Conservation (phyloP, 2,797 vertebrate species). For the Alca torda region DNA sequence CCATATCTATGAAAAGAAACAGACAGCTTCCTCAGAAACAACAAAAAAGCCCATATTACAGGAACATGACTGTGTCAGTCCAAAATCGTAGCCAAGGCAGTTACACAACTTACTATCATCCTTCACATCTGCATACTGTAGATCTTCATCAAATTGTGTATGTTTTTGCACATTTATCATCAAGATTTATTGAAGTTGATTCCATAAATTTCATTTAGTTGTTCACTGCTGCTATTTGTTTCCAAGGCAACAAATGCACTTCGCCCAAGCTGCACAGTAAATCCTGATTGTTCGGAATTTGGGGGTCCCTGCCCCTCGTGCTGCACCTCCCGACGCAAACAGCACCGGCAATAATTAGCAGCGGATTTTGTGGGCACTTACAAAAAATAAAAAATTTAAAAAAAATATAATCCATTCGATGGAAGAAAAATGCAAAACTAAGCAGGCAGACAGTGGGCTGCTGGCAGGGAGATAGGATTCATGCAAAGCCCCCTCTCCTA, state of each 20-base stretch:
- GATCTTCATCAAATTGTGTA: constrained; percentile 46
- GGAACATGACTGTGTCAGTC: background rate
- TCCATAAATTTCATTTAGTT: constrained; percentile 77
- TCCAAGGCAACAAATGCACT: constrained; percentile 78
- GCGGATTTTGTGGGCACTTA: background rate
- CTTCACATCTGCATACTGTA: constrained; percentile 56
- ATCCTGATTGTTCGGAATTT: constrained; percentile 59
- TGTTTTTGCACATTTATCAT: constrained; percentile 70
- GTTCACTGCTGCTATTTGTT: constrained; percentile 74
- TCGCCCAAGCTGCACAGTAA: constrained; percentile 60
- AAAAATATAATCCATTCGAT: background rate
- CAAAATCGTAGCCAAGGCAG: background rate
- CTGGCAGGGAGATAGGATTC: background rate
- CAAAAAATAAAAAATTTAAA: background rate
- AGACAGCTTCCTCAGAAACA: constrained; percentile 61
- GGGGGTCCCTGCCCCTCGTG: constrained; percentile 66
- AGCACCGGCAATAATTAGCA: background rate
- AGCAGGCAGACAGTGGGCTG: background rate
- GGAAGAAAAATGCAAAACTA: background rate
- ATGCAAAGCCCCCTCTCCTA: background rate
- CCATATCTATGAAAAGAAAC: constrained; percentile 60
- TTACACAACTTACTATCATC: constrained; percentile 45
- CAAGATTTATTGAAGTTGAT: constrained; percentile 71
- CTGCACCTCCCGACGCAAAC: background rate
- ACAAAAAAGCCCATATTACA: background rate